Percentiles rank a stretch among this genome's conserved stretches.
Evolutionary conservation across 2,113 vertebrate species (phyloP).

Genomic region (Eulemur macaco): DNA sequence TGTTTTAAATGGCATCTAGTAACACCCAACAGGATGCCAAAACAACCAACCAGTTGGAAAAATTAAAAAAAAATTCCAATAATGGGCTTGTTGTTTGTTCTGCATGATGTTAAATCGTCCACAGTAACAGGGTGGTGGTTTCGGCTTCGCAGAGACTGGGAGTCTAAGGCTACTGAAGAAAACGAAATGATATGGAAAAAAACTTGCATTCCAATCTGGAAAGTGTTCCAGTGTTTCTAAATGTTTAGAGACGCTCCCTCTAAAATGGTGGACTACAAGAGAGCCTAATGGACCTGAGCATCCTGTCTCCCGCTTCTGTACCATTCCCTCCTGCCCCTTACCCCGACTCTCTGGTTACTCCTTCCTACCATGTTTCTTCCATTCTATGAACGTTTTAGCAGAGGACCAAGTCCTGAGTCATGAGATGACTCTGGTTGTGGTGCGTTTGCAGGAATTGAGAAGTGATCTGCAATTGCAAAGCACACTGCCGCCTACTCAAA

Average conservation of each 20-base stretch:
- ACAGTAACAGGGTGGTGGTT: neutral
- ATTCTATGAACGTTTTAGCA: neutral
- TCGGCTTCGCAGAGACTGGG: too few relatives aligned
- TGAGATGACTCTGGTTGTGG: neutral
- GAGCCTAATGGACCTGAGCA: accelerated
- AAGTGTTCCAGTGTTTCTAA: neutral
- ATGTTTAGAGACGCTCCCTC: neutral
- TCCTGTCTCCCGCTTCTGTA: neutral
- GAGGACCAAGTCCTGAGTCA: neutral
- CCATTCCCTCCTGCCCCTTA: neutral
- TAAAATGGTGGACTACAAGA: neutral
- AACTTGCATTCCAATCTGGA: neutral
- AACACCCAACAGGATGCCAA: neutral
- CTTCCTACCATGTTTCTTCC: neutral
- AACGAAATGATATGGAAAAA: neutral
- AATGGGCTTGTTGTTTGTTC: neutral
- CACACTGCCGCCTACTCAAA: neutral
- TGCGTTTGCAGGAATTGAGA: neutral
- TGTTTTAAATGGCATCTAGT: constrained; percentile 18
- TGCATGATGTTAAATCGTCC: neutral
- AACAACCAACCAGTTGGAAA: neutral
- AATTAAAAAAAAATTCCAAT: neutral
- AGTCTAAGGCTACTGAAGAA: neutral
- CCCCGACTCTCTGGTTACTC: neutral
- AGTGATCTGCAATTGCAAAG: neutral